phyloP scores from a whole-genome alignment of 1,140 invertebrate species.

The Drosophila tristis region DNA sequence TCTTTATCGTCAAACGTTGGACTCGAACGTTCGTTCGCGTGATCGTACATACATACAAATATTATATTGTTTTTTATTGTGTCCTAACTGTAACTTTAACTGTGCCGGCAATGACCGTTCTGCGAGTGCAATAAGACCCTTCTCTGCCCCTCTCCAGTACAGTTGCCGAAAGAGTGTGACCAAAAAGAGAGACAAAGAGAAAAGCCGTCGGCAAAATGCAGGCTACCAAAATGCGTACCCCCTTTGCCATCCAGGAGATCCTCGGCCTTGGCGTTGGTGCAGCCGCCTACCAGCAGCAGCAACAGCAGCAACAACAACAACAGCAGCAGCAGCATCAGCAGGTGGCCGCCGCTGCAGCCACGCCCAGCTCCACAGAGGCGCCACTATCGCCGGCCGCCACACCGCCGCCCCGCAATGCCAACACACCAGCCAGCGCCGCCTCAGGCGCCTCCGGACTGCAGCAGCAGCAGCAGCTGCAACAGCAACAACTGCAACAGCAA shows the following conservation, averaged over 20 bases:
- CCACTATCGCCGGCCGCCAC: conserved; percentile 65
- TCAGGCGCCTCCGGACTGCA: conserved; percentile 44
- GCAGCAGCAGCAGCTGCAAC: conserved; percentile 38
- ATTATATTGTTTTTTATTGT: too few species aligned
- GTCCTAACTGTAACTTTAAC: too few species aligned
- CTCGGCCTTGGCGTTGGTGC: conserved; percentile 90
- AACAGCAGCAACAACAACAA: conserved; percentile 53
- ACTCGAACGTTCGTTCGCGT: not conserved
- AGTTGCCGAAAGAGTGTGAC: not conserved
- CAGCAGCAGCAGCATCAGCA: conserved; percentile 54
- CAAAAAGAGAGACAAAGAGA: not conserved
- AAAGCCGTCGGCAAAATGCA: conserved; percentile 79
- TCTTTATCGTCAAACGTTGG: too few species aligned
- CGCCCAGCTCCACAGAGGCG: conserved; percentile 63
- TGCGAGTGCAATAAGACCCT: too few species aligned
- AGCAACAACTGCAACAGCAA: conserved; percentile 40
- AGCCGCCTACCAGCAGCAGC: conserved; percentile 67
- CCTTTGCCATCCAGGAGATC: conserved; percentile 96
- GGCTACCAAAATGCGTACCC: conserved; percentile 87
- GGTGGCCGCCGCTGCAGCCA: conserved; percentile 56
- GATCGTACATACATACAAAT: not conserved
- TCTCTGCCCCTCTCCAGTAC: too few species aligned
- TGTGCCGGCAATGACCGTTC: too few species aligned
- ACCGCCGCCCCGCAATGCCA: conserved; percentile 65
- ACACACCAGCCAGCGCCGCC: conserved; percentile 50